phyloP scores from a whole-genome alignment of 2,888 invertebrate genomes.

The Caenorhabditis sulstoni region DNA sequence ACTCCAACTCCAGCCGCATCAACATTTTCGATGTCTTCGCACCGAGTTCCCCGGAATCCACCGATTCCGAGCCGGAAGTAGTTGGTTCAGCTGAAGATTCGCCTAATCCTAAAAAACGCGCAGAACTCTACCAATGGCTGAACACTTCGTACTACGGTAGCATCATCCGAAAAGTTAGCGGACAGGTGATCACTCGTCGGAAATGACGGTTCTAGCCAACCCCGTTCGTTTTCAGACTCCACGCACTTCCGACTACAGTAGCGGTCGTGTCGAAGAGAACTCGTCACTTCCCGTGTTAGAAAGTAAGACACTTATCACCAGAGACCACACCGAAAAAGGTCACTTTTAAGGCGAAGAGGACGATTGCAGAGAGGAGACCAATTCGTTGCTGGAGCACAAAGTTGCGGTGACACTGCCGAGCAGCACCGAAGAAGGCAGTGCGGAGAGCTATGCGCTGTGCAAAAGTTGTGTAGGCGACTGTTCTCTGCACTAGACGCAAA shows the following conservation, averaged over 20 bases:
- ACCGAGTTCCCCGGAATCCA: constrained; percentile 3
- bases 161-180: constrained; percentile 26
- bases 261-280: constrained; percentile 21
- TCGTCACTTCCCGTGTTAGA: constrained; percentile 22
- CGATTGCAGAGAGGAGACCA: constrained; percentile 17
- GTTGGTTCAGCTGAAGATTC: constrained; percentile 14
- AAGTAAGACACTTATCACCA: constrained; percentile 17
- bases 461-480: constrained; percentile 39
- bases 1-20: constrained; percentile 33
- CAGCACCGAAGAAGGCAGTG: constrained; percentile 17
- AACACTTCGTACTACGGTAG: constrained; percentile 54
- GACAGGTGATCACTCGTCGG: constrained; percentile 8
- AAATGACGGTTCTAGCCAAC: no score
- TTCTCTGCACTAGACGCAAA: not conserved
- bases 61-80: constrained; percentile 31
- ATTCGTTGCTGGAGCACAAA: constrained; percentile 34
- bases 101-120: constrained; percentile 34
- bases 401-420: constrained; percentile 8
- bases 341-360: constrained; percentile 28
- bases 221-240: constrained; percentile 34
- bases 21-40: constrained; percentile 47
- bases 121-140: constrained; percentile 52
- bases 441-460: constrained; percentile 40
- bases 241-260: constrained; percentile 7
- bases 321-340: not conserved